Evolutionary conservation across 1,140 invertebrate species (phyloP).

Genomic region (Drosophila saltans): DNA sequence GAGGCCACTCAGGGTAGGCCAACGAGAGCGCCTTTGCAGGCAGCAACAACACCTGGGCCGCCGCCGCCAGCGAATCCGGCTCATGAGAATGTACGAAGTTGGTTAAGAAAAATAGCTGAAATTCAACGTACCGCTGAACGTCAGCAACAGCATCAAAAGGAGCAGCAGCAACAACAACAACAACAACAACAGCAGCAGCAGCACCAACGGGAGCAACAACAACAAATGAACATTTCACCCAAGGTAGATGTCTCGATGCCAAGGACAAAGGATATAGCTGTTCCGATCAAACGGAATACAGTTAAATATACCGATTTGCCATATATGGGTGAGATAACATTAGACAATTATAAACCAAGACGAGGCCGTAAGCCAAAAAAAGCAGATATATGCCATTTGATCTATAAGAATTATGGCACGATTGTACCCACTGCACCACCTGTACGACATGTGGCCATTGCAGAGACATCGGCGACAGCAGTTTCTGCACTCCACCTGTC

Average conservation of each 20-base stretch:
- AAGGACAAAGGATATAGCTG: slow-evolving; percentile 52
- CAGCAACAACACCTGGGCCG: slow-evolving; percentile 51
- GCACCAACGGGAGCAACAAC: not conserved
- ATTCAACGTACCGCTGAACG: slow-evolving; percentile 85
- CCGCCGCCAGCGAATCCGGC: slow-evolving; percentile 68
- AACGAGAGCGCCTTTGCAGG: slow-evolving; percentile 29
- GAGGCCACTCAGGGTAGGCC: slow-evolving; percentile 87
- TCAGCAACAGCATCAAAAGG: slow-evolving; percentile 51
- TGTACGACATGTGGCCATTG: slow-evolving; percentile 5
- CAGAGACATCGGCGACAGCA: not conserved
- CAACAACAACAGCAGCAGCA: not conserved
- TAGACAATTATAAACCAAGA: slow-evolving; percentile 92
- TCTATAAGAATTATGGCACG: slow-evolving; percentile 94
- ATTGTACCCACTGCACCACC: slow-evolving; percentile 85
- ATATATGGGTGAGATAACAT: slow-evolving; percentile 95
- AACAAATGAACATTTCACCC: slow-evolving; percentile 24
- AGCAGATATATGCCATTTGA: slow-evolving; percentile 94
- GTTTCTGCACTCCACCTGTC: not conserved
- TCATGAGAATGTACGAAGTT: slow-evolving; percentile 88
- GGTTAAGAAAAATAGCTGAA: slow-evolving; percentile 88
- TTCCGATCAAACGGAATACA: slow-evolving; percentile 69
- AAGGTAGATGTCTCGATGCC: slow-evolving; percentile 57
- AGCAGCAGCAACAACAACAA: not conserved
- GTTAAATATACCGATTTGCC: slow-evolving; percentile 92
- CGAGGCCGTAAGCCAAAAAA: slow-evolving; percentile 94